These are phyloP conservation scores for Fratercula arctica DNA, from an alignment of 2,797 vertebrate species.

Conservation along the genomic window DNA sequence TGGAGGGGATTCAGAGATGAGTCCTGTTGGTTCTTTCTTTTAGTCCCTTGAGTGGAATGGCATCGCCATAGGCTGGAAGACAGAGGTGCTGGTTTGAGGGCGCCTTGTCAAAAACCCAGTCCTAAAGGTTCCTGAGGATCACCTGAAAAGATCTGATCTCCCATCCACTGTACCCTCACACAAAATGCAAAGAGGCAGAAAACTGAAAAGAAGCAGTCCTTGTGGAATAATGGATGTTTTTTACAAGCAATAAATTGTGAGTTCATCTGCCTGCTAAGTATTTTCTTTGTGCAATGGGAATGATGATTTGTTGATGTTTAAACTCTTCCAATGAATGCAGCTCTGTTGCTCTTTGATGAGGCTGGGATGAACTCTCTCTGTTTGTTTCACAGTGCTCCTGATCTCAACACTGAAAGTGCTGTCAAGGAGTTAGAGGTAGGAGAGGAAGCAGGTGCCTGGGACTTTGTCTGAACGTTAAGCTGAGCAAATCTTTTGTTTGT, in stretches of 20 bases:
- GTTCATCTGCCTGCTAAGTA: background rate
- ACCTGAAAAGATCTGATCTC: background rate
- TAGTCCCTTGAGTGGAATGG: background rate
- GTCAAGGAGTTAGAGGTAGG: constrained; percentile 34
- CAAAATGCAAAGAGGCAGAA: background rate
- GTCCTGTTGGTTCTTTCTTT: background rate
- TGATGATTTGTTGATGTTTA: background rate
- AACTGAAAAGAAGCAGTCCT: background rate
- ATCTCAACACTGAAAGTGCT: background rate
- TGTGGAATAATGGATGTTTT: background rate
- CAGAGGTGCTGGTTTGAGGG: background rate
- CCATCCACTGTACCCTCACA: background rate
- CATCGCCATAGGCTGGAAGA: background rate
- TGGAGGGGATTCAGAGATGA: background rate
- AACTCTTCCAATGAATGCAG: background rate
- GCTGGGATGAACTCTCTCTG: background rate
- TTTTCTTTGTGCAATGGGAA: background rate
- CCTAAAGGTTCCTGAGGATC: background rate
- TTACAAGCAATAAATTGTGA: background rate
- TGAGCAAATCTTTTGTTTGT: background rate
- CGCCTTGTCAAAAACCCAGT: background rate
- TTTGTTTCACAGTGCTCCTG: constrained; percentile 9
- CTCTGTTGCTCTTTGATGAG: background rate
- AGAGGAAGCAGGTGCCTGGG: background rate
- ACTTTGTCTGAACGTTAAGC: background rate